Evolutionary conservation across 2,113 vertebrate genomes (phyloP), one percentile per base, ranked within the genome.

Genomic region (Nannobrachium achirus): DNA sequence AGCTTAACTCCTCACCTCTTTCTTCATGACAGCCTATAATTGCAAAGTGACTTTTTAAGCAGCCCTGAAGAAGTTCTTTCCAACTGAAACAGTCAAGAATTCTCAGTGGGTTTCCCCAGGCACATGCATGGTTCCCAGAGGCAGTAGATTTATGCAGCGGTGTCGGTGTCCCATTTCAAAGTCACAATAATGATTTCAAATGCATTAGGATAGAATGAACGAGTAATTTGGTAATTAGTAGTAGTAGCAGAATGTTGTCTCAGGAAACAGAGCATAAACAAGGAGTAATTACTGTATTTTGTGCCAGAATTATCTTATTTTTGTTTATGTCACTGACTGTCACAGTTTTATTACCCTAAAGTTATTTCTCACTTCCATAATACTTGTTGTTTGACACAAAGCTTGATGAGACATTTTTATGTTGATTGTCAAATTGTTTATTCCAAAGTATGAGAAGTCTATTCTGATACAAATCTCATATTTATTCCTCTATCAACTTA

Each of bases 11-110:
- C 70, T 80, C 83, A 67, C 68, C 71, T 76, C 55, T 56, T 15
- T 64, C 73, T 81, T 71, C 73, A 77, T 86, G 82, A 88, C 86
- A 85, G 65, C 85, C 77, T 74, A 62, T 89, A 89, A 91, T 90
- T 88, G 78, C 50, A 64, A 71, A 84, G 74, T 75, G 73, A 84
- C 76, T 75, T 83, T 84, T 82, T 71, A 84, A 87, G 80, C 73
- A 50, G 88, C 83, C 85, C 87, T 61, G 76, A 61, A 90, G 88
- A 89, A 89, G 80, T 83, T 80, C 79, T 42, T 55, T 66, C 63
- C 68, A 77, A 68, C 78, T 89, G 90, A 85, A 86, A 70, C 74
- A 62, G 55, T 53, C 75, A 5, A 64, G 72, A 63, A 75, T 83
- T 70, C 76, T 68, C 60, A 14, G 65, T 9, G 67, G 41, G 66